Evolutionary conservation across 2,888 invertebrate genomes (phyloP).

Genomic region (Morpho deidamia): DNA sequence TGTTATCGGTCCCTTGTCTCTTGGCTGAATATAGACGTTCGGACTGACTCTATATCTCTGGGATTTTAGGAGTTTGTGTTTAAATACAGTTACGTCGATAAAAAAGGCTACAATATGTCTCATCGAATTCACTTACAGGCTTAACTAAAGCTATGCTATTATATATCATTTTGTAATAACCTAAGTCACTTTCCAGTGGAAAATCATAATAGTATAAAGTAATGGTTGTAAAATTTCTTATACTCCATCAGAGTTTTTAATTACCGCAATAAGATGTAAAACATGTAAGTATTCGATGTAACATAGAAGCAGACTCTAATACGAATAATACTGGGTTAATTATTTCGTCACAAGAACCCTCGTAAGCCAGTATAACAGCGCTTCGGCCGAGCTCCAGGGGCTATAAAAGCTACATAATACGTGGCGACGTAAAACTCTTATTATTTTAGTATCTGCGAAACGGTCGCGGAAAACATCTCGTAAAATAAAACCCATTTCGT

Average conservation of each 20-base stretch:
- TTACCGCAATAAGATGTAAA: conserved; percentile 45
- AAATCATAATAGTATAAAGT: conserved; percentile 12
- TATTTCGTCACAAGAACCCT: conserved; percentile 73
- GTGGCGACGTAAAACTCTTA: conserved; percentile 73
- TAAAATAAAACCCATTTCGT: conserved; percentile 69
- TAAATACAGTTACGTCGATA: conserved; percentile 9
- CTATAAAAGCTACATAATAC: conserved; percentile 74
- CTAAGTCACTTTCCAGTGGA: neutral
- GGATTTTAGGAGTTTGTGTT: conserved; percentile 50
- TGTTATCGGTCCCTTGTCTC: conserved; percentile 79
- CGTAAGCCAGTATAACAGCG: conserved; percentile 71
- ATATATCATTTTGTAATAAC: neutral
- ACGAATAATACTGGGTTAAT: conserved; percentile 68
- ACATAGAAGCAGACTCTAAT: conserved; percentile 54
- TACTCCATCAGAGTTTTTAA: conserved; percentile 25
- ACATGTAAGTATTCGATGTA: conserved; percentile 46
- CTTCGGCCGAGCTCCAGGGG: conserved; percentile 62
- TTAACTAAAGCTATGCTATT: neutral
- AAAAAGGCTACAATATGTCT: conserved; percentile 4
- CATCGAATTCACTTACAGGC: neutral
- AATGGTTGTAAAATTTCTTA: conserved; percentile 11
- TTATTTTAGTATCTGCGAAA: conserved; percentile 77
- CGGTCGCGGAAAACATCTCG: conserved; percentile 70
- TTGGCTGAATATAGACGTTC: conserved; percentile 72
- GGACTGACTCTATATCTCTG: conserved; percentile 53